phyloP scores from a whole-genome alignment of 92 coral and sea anemone genomes.

The Phymanthus crucifer region DNA sequence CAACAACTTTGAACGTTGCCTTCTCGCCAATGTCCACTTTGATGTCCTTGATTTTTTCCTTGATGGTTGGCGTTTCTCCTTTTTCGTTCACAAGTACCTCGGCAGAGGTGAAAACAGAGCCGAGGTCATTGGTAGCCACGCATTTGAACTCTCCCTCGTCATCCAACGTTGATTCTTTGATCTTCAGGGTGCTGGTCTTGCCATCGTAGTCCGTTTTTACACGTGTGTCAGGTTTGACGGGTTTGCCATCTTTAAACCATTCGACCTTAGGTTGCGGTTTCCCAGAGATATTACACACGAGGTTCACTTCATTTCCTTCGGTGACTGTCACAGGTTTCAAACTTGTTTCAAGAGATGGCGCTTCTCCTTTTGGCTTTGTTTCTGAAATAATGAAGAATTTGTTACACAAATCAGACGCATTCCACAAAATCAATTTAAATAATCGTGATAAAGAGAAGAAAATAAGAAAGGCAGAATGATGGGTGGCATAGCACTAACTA shows the following conservation, averaged over 20 bases:
- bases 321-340: constrained; percentile 57
- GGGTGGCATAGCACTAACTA: too few species aligned
- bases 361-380: constrained; percentile 53
- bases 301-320: constrained; percentile 62
- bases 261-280: constrained; percentile 74
- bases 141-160: constrained; percentile 76
- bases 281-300: constrained; percentile 65
- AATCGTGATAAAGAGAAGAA: not conserved
- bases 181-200: constrained; percentile 41
- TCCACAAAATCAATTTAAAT: not conserved
- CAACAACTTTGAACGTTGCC: constrained; percentile 72
- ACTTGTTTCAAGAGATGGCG: constrained; percentile 52
- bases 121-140: constrained; percentile 63
- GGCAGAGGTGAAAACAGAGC: constrained; percentile 58
- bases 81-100: constrained; percentile 71
- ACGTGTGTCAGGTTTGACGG: constrained; percentile 54
- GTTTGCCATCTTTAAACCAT: constrained; percentile 71
- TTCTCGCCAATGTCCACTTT: constrained; percentile 56
- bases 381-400: constrained; percentile 63
- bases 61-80: constrained; percentile 62
- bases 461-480: too few species aligned
- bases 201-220: constrained; percentile 60
- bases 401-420: too few species aligned
- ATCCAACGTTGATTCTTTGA: constrained; percentile 55
- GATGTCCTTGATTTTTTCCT: constrained; percentile 53